Conservation (phyloP, 2,113 vertebrate genomes). For the Corvus hawaiiensis region DNA sequence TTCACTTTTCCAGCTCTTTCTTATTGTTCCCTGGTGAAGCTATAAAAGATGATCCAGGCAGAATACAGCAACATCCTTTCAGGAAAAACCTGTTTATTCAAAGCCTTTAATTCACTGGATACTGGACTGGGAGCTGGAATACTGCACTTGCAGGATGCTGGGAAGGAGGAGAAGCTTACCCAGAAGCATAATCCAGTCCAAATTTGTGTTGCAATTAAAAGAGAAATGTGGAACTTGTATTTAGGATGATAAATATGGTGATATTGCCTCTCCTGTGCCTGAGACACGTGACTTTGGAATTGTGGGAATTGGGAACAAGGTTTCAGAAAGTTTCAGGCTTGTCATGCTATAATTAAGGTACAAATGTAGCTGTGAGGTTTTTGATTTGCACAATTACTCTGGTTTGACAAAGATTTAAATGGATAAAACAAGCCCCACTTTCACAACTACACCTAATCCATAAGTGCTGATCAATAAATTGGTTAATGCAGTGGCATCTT, state of each 20-base stretch:
- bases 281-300: not conserved
- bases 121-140: conserved; percentile 15
- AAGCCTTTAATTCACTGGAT: conserved; percentile 45
- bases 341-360: not conserved
- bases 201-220: not conserved
- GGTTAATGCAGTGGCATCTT: not conserved
- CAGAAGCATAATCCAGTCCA: not conserved
- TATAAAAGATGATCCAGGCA: conserved; percentile 35
- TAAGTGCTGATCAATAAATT: not conserved
- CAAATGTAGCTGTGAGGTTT: not conserved
- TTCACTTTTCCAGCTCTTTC: conserved; percentile 24
- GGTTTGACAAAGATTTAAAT: not conserved
- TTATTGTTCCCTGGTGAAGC: conserved; percentile 26
- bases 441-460: not conserved
- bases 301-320: not conserved
- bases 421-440: not conserved
- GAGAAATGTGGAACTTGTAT: not conserved
- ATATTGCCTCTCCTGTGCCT: not conserved
- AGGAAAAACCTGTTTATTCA: conserved; percentile 68
- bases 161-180: not conserved
- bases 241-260: not conserved
- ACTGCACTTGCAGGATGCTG: not conserved
- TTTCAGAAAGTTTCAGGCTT: not conserved
- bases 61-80: conserved; percentile 57
- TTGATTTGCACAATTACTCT: not conserved